Base-by-base conservation (phyloP, 2,888 invertebrate genomes). In the Gasteruption jaculator region DNA sequence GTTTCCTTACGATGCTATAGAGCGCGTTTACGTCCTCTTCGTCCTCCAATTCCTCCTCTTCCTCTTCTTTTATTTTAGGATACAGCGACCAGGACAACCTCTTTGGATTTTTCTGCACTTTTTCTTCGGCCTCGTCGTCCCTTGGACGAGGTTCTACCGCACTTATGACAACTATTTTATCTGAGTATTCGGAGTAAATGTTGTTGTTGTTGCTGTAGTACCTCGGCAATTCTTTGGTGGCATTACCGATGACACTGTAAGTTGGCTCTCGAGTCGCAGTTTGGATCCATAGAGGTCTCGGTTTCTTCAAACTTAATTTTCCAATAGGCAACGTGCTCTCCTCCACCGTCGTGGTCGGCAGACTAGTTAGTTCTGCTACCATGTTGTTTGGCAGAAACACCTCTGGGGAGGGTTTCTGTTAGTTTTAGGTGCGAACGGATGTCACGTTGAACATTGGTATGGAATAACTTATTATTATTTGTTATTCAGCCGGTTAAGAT, bases 311-410 rank as follows among this genome's bases (percentile, higher is more conserved):
- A 10, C 5, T 27, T 30, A 30, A 38, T 30, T 30, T 38, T n/a
- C n/a, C n/a, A n/a, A n/a, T n/a, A n/a, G n/a, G n/a, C n/a, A n/a
- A n/a, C n/a, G n/a, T n/a, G n/a, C n/a, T 50, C 36, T 53, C 54
- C 36, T 50, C 52, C 18, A 25, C 48, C 50, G 44, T 48, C 49
- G 49, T 43, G n/a, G n/a, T n/a, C n/a, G n/a, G n/a, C n/a, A n/a
- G n/a, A n/a, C n/a, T n/a, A n/a, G n/a, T n/a, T n/a, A 65, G 52
- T 54, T 64, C 63, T 40, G 65, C 62, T 26, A 64, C 64, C 64
- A 64, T 64, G 31, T n/a, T n/a, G n/a, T n/a, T n/a, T n/a, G n/a
- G n/a, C n/a, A n/a, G n/a, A n/a, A 38, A n/a, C n/a, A n/a, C n/a
- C n/a, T n/a, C n/a, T n/a, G n/a, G n/a, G n/a, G n/a, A n/a, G n/a